Conservation (phyloP, 2,888 invertebrate genomes). For the Dolomedes plantarius region DNA sequence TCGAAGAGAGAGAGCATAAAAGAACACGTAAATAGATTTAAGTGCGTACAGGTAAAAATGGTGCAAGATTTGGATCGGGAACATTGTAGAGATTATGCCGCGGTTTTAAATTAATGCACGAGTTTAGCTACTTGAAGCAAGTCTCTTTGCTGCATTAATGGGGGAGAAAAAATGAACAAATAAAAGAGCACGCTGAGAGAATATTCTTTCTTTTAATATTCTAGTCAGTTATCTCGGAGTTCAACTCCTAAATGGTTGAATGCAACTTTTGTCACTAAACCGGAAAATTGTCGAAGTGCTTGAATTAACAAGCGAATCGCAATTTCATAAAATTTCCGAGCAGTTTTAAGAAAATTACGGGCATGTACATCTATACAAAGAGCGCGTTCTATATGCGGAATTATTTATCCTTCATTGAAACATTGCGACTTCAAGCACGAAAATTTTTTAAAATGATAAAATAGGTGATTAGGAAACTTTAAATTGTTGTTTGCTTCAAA, state of each 20-base stretch:
- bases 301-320: conserved; percentile 6
- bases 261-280: conserved; percentile 13
- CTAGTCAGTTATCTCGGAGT: background rate
- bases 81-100: background rate
- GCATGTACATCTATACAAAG: too few species aligned
- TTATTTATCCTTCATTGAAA: too few species aligned
- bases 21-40: conserved; percentile 44
- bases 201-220: conserved; percentile 1
- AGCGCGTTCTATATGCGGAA: too few species aligned
- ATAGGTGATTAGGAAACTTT: too few species aligned
- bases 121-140: conserved; percentile 14
- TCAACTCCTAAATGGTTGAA: background rate
- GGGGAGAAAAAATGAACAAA: background rate
- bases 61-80: background rate
- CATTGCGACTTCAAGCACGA: too few species aligned
- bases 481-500: too few species aligned
- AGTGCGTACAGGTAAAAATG: conserved; percentile 28
- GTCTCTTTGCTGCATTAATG: conserved; percentile 2
- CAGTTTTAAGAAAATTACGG: too few species aligned
- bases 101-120: background rate
- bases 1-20: conserved; percentile 57
- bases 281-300: conserved; percentile 16
- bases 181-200: background rate
- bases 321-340: conserved; percentile 4
- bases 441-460: too few species aligned